Conservation (phyloP, 2,113 vertebrate species). For the Sminthopsis crassicaudata region DNA sequence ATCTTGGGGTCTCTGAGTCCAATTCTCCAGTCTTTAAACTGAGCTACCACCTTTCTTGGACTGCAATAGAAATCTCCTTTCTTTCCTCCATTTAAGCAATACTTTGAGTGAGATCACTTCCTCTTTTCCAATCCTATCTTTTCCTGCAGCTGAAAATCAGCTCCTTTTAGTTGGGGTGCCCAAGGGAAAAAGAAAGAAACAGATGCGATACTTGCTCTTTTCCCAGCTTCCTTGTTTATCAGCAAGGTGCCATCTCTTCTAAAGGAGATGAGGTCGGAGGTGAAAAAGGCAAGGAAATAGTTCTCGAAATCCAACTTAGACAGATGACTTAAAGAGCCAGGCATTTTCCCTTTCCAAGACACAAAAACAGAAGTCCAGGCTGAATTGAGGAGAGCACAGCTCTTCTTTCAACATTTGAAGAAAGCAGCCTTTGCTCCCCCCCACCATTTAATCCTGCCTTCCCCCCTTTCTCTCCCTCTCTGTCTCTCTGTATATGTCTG, state of each 20-base stretch:
- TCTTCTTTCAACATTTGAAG: not conserved
- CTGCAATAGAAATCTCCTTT: not conserved
- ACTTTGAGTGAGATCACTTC: slow-evolving; percentile 67
- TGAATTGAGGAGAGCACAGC: not conserved
- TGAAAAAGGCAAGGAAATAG: not conserved
- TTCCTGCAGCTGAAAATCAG: not conserved
- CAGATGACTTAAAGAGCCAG: not conserved
- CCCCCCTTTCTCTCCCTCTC: not conserved
- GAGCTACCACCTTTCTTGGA: not conserved
- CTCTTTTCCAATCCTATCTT: slow-evolving; percentile 36
- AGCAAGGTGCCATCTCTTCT: too few species aligned
- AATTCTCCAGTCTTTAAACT: not conserved
- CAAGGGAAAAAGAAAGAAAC: not conserved
- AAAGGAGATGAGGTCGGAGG: rapidly evolving
- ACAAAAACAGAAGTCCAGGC: not conserved
- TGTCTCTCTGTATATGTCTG: not conserved
- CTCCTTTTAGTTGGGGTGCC: rapidly evolving
- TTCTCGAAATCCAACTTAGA: not conserved
- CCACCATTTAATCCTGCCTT: not conserved
- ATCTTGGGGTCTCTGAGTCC: not conserved
- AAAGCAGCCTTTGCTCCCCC: rapidly evolving
- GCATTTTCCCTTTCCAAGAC: not conserved
- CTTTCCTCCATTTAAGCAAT: not conserved
- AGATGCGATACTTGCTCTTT: not conserved
- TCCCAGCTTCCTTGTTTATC: not conserved